Base-by-base conservation (phyloP, 2,888 invertebrate species). In the Sepioteuthis lessoniana region DNA sequence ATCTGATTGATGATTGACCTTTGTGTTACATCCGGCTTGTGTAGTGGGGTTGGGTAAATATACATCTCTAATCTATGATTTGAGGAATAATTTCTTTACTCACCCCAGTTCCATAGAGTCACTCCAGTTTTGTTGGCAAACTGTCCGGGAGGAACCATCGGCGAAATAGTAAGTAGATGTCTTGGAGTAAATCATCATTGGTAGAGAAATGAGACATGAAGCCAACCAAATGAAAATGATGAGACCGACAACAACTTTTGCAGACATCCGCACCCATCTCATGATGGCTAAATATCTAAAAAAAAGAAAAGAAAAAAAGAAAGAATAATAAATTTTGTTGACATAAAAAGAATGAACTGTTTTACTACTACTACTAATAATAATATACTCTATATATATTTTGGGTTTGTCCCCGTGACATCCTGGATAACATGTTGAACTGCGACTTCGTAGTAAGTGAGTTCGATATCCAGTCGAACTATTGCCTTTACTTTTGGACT, bases 181-280 rank as follows among this genome's bases (percentile, higher is more conserved):
- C 60, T 38, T 55, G 25, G 93, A 50, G 55, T 93, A 93, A 35
- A 93, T 60, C 31, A 55, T 38, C 93, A 93, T 38, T 3, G 93
- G 93, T 25, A 93, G 93, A 5, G 93, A n/a, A 16, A 93, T 93
- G 31, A 93, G 60, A 8, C 50, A 60, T 31, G 93, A 93, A 38
- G 37, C 93, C 38, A 93, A 37, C 93, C 93, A 93, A 50, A 93
- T 93, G 25, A 93, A 16, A 35, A 60, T 50, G 28, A 93, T 93
- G 21, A 93, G 35, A 19, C 93, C 93, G 28, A 60, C 55, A 28
- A 93, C 93, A 7, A 93, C 93, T 38, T 93, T 93, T 7, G 50
- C 93, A 16, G 93, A 93, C 93, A 93, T 93, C n/a, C 93, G 47
- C 38, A 93, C 93, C 93, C 93, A 93, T 25, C 93, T 47, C 50